Evolutionary conservation across 1,140 invertebrate genomes (phyloP).

Genomic region (Lepidostoma basale): DNA sequence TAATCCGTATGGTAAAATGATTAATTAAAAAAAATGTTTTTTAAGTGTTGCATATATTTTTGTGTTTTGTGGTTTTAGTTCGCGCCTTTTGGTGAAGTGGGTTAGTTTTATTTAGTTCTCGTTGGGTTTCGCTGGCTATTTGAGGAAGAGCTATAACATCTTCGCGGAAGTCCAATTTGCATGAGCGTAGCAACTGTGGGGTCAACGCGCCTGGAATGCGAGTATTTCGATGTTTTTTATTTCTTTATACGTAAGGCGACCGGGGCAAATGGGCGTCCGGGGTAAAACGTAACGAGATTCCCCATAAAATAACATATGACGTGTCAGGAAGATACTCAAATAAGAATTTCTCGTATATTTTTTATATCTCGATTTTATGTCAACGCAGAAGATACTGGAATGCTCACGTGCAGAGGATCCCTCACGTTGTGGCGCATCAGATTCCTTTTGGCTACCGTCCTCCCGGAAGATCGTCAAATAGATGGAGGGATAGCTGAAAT

Average conservation of each 20-base stretch:
- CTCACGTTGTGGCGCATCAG: too few species aligned
- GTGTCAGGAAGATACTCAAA: too few species aligned
- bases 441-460: too few species aligned
- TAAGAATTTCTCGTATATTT: too few species aligned
- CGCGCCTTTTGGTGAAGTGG: not conserved
- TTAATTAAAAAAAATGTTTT: not conserved
- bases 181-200: constrained; percentile 26
- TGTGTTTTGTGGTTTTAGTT: not conserved
- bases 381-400: too few species aligned
- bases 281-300: too few species aligned
- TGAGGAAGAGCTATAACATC: constrained; percentile 11
- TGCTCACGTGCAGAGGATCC: too few species aligned
- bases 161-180: constrained; percentile 32
- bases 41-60: not conserved
- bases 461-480: too few species aligned
- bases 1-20: not conserved
- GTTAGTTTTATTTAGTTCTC: not conserved
- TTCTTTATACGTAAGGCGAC: constrained; percentile 15
- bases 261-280: not conserved
- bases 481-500: too few species aligned
- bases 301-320: too few species aligned
- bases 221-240: constrained; percentile 32
- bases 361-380: too few species aligned
- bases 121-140: not conserved
- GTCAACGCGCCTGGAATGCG: constrained; percentile 32